Percentiles rank a stretch among this genome's conserved stretches.
These are phyloP conservation scores for Mercenaria mercenaria DNA, from an alignment of 1,140 invertebrate species.

Conservation along the genomic window DNA sequence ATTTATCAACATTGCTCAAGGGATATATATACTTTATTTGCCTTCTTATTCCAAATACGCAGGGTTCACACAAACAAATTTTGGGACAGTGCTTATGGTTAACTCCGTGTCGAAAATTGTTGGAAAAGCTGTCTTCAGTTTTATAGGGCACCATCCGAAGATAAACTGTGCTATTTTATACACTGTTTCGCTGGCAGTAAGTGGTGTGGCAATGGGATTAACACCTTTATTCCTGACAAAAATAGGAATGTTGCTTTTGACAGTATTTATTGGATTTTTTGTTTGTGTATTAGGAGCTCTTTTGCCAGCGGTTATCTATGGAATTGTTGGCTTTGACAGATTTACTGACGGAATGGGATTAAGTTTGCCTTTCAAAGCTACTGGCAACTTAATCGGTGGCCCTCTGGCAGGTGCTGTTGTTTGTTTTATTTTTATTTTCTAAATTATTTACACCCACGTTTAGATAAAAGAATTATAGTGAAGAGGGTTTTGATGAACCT, in stretches of 20 bases:
- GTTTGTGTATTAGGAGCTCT: slow-evolving; percentile 38
- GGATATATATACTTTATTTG: slow-evolving; percentile 16
- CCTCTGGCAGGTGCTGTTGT: slow-evolving; percentile 26
- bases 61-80: slow-evolving; percentile 4
- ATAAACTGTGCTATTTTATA: background rate
- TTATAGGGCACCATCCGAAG: background rate
- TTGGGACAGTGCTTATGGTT: background rate
- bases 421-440: too few species aligned
- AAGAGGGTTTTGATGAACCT: too few species aligned
- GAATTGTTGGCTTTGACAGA: slow-evolving; percentile 35
- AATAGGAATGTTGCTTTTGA: slow-evolving; percentile 14
- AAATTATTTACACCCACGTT: too few species aligned
- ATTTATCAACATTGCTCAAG: background rate
- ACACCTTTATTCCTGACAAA: background rate
- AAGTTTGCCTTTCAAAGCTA: slow-evolving; percentile 30
- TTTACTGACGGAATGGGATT: slow-evolving; percentile 41
- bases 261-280: slow-evolving; percentile 33
- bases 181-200: background rate
- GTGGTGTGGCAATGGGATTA: background rate
- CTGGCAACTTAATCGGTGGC: slow-evolving; percentile 42
- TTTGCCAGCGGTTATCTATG: background rate
- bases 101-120: slow-evolving; percentile 11
- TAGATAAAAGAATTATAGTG: too few species aligned
- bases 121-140: slow-evolving; percentile 20
- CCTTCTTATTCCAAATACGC: slow-evolving; percentile 14